Base-by-base conservation (phyloP, 2,888 invertebrate genomes). In the Nematopogon swammerdamellus region DNA sequence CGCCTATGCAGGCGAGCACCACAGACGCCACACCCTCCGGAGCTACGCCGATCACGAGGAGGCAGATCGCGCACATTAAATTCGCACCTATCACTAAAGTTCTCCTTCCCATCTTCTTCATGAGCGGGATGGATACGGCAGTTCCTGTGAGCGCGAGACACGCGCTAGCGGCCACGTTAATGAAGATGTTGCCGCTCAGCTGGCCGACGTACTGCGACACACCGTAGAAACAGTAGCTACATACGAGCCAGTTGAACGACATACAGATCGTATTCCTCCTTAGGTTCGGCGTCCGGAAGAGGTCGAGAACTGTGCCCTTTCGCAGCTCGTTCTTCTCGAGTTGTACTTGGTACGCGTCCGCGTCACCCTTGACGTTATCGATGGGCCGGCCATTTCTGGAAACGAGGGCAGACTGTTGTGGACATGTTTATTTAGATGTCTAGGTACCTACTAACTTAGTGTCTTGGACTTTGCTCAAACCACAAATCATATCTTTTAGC, bases 171-270 rank as follows among this genome's bases (percentile, higher is more conserved):
- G 91, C 87, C 19, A 94, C 92, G 63, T 93, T 95, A 2, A 88
- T 52, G 63, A 93, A 95, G 47, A 90, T 87, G 60, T 92, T 81
- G 1, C 92, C 93, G 43, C 87, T 87, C 30, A 91, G 71, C 61
- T 89, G 86, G 0, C 90, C 89, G 44, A 91, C 85, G 63, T 89
- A 92, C 63, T 93, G 91, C 0, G 91, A 88, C 20, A 93, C 85
- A 1, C 94, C 94, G 62, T 92, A 96, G 67, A 77, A 79, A 56
- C 76, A 79, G 55, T 95, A 84, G 45, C 92, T 91, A 53, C 92
- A 89, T 0, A 89, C 85, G 36, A 90, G 67, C 95, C 92, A 93
- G 61, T 88, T 87, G 58, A 87, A 86, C 46, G 85, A 83, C 70
- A 91, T 87, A 25, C 83, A 84, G 3, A 89, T 61, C 1, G 88